Base-by-base conservation (phyloP, 35 echinoderm and acorn worm species). In the Heliocidaris erythrogramma region DNA sequence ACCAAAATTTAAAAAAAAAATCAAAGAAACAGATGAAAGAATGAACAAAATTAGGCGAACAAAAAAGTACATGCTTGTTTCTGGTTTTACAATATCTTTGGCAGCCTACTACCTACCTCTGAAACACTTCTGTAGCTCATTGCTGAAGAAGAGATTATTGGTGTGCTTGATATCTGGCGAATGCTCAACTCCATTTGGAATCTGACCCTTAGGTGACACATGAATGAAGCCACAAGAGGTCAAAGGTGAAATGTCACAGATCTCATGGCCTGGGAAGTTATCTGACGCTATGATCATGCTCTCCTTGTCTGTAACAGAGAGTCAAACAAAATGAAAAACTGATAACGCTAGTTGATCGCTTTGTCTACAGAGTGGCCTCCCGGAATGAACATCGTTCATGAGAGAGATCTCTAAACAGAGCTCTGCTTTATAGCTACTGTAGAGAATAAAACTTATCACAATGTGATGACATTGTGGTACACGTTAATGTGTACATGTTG, bases 251-350 rank as follows among this genome's bases (percentile, higher is more conserved):
- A 50, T n/a, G 27, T 59, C 91, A 30, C 13, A 30, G 91, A 49
- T 5, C 12, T 92, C 91, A 11, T 52, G 48, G 59, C 48, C 49
- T 92, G 91, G 91, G 21, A 92, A 92, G 32, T 32, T 21, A 59
- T 92, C 91, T 32, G 31, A 92, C 13, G 49, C 91, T 30, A 92
- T 59, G 91, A 48, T 48, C 91, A 92, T 92, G 48, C 91, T 30
- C 49, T 92, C 91, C 49, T 92, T 92, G 49, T 92, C 91, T 92
- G 91, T 59, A 49, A 92, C 47, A 59, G 30, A 59, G 9, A 59
- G 49, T 24, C 31, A 32, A n/a, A 89, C 10, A 32, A 89, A 42
- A 89, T 24, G 18, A 5, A 47, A 89, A 86, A 31, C 10, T 86
- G 31, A 86, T 86, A 0, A 29, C 2, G 24, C 31, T 86, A 31